A percentile compares a stretch with the other conserved stretches of the same genome.
Evolutionary conservation across 1,140 invertebrate species (phyloP).

Genomic region (Bombus superbus): DNA sequence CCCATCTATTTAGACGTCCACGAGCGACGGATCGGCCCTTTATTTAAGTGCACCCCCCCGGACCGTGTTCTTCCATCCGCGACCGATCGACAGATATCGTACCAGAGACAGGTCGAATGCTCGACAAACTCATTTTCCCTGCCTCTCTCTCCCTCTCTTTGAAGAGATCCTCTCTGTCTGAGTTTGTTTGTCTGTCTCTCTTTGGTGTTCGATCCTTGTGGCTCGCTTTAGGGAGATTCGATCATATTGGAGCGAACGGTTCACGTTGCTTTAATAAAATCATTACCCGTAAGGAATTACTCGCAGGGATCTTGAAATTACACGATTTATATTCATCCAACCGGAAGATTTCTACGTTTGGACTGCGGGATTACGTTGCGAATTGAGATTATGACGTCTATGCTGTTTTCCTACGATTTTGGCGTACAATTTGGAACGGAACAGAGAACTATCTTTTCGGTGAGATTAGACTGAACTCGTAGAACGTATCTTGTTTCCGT

Average conservation of each 20-base stretch:
- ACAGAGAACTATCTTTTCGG: too few species aligned
- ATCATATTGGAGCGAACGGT: not conserved
- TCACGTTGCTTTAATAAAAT: constrained; percentile 17
- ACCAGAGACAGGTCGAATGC: constrained; percentile 34
- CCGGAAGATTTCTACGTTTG: not conserved
- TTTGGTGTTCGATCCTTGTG: not conserved
- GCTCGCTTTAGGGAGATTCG: not conserved
- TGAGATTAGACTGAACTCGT: too few species aligned
- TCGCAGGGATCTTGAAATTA: not conserved
- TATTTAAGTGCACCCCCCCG: constrained; percentile 69
- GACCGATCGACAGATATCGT: constrained; percentile 73
- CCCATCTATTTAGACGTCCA: constrained; percentile 79
- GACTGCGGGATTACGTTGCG: not conserved
- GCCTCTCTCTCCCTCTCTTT: not conserved
- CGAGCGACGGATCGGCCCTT: constrained; percentile 70
- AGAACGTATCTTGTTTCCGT: too few species aligned
- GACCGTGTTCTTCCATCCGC: constrained; percentile 72
- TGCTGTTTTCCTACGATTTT: too few species aligned
- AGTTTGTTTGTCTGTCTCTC: not conserved
- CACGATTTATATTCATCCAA: constrained; percentile 8
- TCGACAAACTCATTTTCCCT: constrained; percentile 44
- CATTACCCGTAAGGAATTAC: not conserved
- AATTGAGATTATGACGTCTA: not conserved
- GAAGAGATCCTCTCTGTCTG: too few species aligned
- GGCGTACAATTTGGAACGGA: too few species aligned